These are phyloP conservation scores for Dexiosoma caninum DNA, from an alignment of 2,888 invertebrate species.

Conservation along the genomic window DNA sequence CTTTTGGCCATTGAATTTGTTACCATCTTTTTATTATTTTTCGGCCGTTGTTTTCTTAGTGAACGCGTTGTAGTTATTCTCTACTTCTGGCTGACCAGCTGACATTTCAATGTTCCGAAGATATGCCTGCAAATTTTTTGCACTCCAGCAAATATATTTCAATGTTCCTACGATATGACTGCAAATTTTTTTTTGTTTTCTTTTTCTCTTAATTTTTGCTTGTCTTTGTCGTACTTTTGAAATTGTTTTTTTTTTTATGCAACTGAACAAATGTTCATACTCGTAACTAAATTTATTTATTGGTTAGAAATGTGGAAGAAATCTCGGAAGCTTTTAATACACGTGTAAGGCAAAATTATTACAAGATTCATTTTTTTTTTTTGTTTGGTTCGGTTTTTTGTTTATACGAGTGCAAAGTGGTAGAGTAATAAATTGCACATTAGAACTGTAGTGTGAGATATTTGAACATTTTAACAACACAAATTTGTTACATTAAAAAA, in stretches of 20 bases:
- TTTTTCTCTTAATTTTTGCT: neutral
- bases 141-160: constrained; percentile 45
- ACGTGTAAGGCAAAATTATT: constrained; percentile 60
- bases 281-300: constrained; percentile 44
- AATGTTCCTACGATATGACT: constrained; percentile 47
- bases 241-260: constrained; percentile 35
- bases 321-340: constrained; percentile 62
- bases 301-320: constrained; percentile 42
- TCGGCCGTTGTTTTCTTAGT: neutral
- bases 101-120: constrained; percentile 48
- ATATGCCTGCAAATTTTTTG: constrained; percentile 28
- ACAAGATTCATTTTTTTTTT: constrained; percentile 43
- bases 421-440: constrained; percentile 51
- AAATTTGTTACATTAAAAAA: constrained; percentile 36
- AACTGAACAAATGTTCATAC: constrained; percentile 14
- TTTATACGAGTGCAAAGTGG: constrained; percentile 19
- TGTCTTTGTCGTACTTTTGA: constrained; percentile 24
- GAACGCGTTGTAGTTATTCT: constrained; percentile 8
- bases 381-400: neutral
- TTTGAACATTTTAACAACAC: constrained; percentile 36
- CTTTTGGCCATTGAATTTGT: constrained; percentile 67
- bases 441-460: constrained; percentile 35
- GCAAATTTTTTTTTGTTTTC: neutral
- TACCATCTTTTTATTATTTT: constrained; percentile 39
- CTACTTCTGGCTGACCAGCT: constrained; percentile 16